Evolutionary conservation across 1,140 invertebrate genomes (phyloP).

Genomic region (Rhyacophila brunnea): DNA sequence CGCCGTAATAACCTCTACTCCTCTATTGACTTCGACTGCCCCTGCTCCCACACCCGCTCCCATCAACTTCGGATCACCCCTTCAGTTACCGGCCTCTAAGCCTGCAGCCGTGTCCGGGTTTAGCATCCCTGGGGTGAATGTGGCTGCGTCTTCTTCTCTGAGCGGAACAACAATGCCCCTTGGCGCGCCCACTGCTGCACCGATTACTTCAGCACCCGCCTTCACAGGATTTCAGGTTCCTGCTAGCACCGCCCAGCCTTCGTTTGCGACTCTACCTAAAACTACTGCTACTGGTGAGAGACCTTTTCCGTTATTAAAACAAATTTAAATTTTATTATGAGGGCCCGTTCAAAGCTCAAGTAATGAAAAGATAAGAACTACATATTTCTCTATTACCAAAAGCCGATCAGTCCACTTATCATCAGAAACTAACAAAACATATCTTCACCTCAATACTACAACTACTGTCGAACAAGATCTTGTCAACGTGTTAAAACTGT

Average conservation of each 20-base stretch:
- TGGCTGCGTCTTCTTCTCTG: conserved; percentile 2
- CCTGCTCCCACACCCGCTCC: background rate
- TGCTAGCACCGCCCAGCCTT: background rate
- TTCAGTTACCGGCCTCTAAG: conserved; percentile 14
- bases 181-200: background rate
- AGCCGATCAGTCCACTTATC: too few relatives aligned
- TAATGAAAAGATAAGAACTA: too few relatives aligned
- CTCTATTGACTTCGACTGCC: background rate
- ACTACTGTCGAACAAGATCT: too few relatives aligned
- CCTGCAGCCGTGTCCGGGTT: conserved; percentile 20
- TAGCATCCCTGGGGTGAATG: conserved; percentile 7
- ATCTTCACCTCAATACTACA: too few relatives aligned
- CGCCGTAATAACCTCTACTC: background rate
- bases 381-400: too few relatives aligned
- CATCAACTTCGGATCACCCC: background rate
- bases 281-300: background rate
- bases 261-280: background rate
- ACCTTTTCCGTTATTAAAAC: too few relatives aligned
- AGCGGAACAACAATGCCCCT: background rate
- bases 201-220: background rate
- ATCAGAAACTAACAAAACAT: too few relatives aligned
- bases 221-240: background rate
- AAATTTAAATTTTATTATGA: too few relatives aligned
- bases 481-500: too few relatives aligned
- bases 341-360: too few relatives aligned